Conservation (phyloP, 2,797 vertebrate genomes). For the Oreochromis grahami region DNA sequence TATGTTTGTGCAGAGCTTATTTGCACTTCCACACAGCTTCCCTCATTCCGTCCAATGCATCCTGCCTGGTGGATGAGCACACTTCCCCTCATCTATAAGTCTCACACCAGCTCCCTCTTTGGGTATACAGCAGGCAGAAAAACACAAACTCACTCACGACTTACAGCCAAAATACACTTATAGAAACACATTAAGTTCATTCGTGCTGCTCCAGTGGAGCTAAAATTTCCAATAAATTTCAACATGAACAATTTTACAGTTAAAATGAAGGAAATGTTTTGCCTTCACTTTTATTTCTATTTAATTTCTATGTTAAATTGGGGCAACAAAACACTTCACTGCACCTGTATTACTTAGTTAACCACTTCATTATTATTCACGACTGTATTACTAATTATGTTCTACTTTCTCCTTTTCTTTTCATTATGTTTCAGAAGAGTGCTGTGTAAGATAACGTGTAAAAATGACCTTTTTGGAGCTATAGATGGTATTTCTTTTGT, state of each 20-base stretch:
- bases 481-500: background rate
- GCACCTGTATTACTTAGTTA: background rate
- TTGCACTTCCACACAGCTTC: background rate
- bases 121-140: background rate
- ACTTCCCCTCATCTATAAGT: background rate
- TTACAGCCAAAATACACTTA: background rate
- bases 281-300: background rate
- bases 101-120: background rate
- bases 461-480: background rate
- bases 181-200: background rate
- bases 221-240: background rate
- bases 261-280: background rate
- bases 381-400: background rate
- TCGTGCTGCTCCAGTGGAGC: background rate
- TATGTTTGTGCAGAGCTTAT: background rate
- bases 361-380: background rate
- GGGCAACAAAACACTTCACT: background rate
- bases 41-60: background rate
- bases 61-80: background rate
- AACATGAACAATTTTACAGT: background rate
- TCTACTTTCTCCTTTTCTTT: background rate
- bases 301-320: background rate
- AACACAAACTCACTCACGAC: background rate
- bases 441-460: background rate
- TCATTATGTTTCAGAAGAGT: background rate